Conservation (phyloP, 2,113 vertebrate species). For the Smithornis capensis region DNA sequence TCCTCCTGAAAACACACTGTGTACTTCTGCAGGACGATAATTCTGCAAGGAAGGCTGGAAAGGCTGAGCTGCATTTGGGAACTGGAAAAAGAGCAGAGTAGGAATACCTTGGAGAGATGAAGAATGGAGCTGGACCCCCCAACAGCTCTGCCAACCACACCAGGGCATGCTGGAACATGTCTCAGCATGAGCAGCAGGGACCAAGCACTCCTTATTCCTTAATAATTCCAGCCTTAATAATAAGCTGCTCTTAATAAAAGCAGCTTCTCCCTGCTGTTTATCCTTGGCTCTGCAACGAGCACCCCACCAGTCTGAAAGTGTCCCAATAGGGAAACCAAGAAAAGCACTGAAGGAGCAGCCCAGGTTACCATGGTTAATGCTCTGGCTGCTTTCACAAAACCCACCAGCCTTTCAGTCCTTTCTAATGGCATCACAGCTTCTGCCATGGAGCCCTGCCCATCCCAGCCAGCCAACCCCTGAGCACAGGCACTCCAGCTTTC, state of each 20-base stretch:
- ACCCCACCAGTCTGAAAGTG: not conserved
- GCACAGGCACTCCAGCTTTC: rapidly evolving
- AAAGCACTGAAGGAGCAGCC: not conserved
- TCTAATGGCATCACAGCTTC: not conserved
- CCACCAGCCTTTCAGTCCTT: not conserved
- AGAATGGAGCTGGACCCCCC: not conserved
- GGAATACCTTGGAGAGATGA: not conserved
- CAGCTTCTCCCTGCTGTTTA: not conserved
- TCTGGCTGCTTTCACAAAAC: not conserved
- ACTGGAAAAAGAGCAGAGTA: conserved; percentile 27
- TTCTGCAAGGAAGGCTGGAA: conserved; percentile 43
- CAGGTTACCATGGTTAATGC: not conserved
- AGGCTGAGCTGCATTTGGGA: not conserved
- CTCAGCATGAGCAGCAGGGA: not conserved
- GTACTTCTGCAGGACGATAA: conserved; percentile 56
- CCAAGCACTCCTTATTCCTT: not conserved
- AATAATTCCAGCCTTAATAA: not conserved
- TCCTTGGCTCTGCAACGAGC: not conserved
- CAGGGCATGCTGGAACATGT: rapidly evolving
- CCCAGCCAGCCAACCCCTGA: rapidly evolving
- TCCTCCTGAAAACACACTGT: conserved; percentile 45
- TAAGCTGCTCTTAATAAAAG: not conserved
- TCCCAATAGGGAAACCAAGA: not conserved
- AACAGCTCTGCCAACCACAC: not conserved
- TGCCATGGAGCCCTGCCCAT: not conserved